A percentile compares a stretch with the other conserved stretches of the same genome.
These are phyloP conservation scores for Pachyrhynchus sulphureomaculatus DNA, from an alignment of 1,140 invertebrate species.

Conservation along the genomic window DNA sequence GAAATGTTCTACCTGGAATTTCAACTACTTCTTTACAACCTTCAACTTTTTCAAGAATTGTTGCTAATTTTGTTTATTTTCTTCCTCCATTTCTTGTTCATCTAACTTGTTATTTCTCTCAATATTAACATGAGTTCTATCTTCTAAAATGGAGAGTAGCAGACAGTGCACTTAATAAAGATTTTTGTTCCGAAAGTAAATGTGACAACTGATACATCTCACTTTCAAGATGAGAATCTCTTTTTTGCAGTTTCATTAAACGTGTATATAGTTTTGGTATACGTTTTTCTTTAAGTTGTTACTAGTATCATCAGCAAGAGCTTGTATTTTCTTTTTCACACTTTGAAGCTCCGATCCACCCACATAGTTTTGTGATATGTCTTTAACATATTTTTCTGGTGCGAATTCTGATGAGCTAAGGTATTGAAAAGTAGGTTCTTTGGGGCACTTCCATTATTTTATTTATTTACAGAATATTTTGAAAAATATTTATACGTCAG, in stretches of 20 bases:
- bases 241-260: constrained; percentile 98
- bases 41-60: constrained; percentile 85
- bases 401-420: constrained; percentile 44
- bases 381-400: constrained; percentile 67
- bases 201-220: constrained; percentile 99
- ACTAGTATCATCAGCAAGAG: constrained; percentile 85
- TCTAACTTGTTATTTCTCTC: constrained; percentile 60
- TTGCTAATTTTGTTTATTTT: constrained; percentile 68
- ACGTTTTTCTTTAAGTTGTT: constrained; percentile 93
- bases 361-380: constrained; percentile 77
- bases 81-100: constrained; percentile 63
- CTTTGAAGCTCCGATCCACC: constrained; percentile 81
- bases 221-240: constrained; percentile 95
- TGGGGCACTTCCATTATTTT: no score
- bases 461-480: no score
- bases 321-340: constrained; percentile 81
- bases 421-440: constrained; percentile 43
- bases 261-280: constrained; percentile 96
- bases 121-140: constrained; percentile 59
- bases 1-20: constrained; percentile 71
- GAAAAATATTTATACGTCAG: no score
- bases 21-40: constrained; percentile 79
- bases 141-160: constrained; percentile 70
- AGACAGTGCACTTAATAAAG: constrained; percentile 77
- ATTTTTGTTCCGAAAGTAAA: constrained; percentile 91